phyloP scores from a whole-genome alignment of 2,888 invertebrate genomes.

The Galerucella calmariensis region DNA sequence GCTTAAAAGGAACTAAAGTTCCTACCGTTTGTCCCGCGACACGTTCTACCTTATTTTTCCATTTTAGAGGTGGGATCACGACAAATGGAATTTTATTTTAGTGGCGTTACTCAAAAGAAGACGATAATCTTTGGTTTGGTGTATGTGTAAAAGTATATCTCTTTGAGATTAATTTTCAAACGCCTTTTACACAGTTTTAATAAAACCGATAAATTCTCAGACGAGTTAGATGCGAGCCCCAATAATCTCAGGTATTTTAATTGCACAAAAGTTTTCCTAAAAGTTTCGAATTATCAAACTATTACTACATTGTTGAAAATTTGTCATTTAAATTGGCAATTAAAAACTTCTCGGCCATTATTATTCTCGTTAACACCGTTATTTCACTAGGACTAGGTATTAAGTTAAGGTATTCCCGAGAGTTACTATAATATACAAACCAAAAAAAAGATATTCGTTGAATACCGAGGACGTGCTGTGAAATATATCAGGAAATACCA shows the following conservation, averaged over 20 bases:
- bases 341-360: neutral
- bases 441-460: neutral
- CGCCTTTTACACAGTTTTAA: too few relatives aligned
- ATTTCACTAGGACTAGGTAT: neutral
- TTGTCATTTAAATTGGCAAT: slow-evolving; percentile 2
- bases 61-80: too few relatives aligned
- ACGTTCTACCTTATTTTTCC: too few relatives aligned
- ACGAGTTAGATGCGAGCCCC: neutral
- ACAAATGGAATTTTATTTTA: too few relatives aligned
- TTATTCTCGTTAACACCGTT: neutral
- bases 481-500: neutral
- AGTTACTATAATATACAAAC: neutral
- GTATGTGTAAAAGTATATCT: too few relatives aligned
- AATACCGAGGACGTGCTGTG: neutral
- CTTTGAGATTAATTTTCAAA: too few relatives aligned
- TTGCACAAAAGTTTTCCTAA: neutral
- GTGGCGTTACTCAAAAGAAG: too few relatives aligned
- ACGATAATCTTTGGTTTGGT: too few relatives aligned
- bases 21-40: too few relatives aligned
- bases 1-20: too few relatives aligned
- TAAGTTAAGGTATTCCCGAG: neutral
- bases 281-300: neutral
- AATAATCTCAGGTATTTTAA: neutral
- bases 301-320: neutral
- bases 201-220: neutral